A percentile compares a stretch with the other conserved stretches of the same genome.
Conservation (phyloP, 1,140 invertebrate genomes). For the Diachasma alloeum region DNA sequence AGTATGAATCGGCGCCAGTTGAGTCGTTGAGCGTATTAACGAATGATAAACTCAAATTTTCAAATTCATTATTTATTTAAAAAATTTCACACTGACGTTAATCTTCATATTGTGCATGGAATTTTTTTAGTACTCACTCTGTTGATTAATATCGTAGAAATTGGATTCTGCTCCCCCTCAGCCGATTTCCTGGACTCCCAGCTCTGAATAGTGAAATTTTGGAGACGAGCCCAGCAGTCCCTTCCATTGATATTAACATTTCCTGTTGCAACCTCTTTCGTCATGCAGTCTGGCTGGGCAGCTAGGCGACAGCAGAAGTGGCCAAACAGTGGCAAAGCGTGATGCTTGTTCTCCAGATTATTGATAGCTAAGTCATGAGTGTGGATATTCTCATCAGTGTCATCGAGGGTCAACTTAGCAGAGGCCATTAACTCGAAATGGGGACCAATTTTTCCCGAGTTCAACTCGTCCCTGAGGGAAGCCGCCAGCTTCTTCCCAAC, state of each 20-base stretch:
- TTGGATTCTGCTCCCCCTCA: constrained; percentile 52
- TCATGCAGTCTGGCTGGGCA: constrained; percentile 72
- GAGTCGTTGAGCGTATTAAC: too few relatives aligned
- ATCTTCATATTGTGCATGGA: too few relatives aligned
- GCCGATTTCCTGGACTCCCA: constrained; percentile 62
- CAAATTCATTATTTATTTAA: too few relatives aligned
- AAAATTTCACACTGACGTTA: too few relatives aligned
- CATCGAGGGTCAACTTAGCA: constrained; percentile 69
- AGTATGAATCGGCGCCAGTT: too few relatives aligned
- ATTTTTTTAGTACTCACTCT: constrained; percentile 46
- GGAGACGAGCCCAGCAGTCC: constrained; percentile 53
- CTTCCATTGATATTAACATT: constrained; percentile 64
- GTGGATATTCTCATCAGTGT: constrained; percentile 69
- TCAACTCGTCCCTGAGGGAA: constrained; percentile 66
- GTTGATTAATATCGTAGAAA: constrained; percentile 50
- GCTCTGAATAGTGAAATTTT: constrained; percentile 50
- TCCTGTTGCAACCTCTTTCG: constrained; percentile 67
- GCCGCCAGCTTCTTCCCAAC: constrained; percentile 73
- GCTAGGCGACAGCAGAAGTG: constrained; percentile 79
- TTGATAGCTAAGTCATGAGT: constrained; percentile 67
- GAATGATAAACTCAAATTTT: too few relatives aligned
- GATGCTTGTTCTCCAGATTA: constrained; percentile 66
- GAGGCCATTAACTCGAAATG: constrained; percentile 76
- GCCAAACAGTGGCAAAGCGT: constrained; percentile 75
- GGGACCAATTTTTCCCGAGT: constrained; percentile 68